Percentiles rank a stretch among this genome's conserved stretches.
Evolutionary conservation across 2,113 vertebrate genomes (phyloP).

Genomic region (Saguinus midas): DNA sequence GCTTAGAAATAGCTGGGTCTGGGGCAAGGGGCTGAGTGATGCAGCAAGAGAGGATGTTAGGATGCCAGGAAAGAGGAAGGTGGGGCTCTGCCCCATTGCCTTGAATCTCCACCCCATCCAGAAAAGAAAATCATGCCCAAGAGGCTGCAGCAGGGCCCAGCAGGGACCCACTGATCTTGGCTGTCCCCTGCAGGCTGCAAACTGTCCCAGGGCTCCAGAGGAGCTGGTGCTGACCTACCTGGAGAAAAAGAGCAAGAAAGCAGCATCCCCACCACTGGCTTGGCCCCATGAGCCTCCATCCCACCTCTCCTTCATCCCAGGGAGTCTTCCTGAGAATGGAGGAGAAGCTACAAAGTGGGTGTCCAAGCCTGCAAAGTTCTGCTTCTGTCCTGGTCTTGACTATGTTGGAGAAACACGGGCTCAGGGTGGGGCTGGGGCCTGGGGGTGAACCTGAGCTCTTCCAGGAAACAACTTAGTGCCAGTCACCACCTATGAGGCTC

Average conservation of each 20-base stretch:
- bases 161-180: not conserved
- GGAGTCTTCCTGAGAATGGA: not conserved
- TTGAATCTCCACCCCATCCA: not conserved
- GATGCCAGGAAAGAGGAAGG: not conserved
- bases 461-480: not conserved
- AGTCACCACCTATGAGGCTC: not conserved
- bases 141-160: not conserved
- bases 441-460: not conserved
- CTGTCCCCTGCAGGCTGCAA: conserved; percentile 30
- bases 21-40: not conserved
- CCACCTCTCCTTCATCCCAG: not conserved
- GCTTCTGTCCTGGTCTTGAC: not conserved
- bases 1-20: not conserved
- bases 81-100: not conserved
- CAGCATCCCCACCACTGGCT: not conserved
- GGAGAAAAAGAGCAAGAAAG: not conserved
- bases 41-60: not conserved
- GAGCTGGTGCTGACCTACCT: not conserved
- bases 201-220: not conserved
- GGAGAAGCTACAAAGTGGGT: not conserved
- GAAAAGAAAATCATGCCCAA: fast-evolving
- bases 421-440: not conserved
- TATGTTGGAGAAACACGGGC: not conserved
- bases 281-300: not conserved
- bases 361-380: not conserved